A percentile compares a stretch with the other conserved stretches of the same genome.
Conservation (phyloP, 2,797 vertebrate species). For the Vultur gryphus region DNA sequence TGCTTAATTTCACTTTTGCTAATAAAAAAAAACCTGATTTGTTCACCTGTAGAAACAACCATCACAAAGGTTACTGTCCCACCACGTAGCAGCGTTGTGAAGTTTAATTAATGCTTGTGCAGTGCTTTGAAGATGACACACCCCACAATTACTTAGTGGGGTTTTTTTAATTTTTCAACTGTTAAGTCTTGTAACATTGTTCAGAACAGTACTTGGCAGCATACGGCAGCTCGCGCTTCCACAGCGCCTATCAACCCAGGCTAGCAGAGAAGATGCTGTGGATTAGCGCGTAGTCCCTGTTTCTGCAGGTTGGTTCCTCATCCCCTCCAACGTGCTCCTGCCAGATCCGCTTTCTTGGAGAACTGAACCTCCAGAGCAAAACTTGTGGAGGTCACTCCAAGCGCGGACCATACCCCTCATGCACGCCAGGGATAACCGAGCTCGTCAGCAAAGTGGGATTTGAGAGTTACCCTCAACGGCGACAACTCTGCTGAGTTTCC, state of each 20-base stretch:
- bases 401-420: rapidly evolving
- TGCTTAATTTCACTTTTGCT: neutral
- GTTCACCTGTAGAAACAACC: neutral
- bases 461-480: neutral
- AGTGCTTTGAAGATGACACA: neutral
- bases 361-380: neutral
- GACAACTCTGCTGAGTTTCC: rapidly evolving
- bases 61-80: neutral
- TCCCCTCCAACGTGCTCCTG: rapidly evolving
- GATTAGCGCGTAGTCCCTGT: rapidly evolving
- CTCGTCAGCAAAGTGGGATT: neutral
- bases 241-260: neutral
- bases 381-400: neutral
- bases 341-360: neutral
- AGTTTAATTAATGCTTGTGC: neutral
- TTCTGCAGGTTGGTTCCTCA: neutral
- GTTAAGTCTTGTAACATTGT: neutral
- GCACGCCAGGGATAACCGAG: rapidly evolving
- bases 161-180: neutral
- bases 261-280: neutral
- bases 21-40: neutral
- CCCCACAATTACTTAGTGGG: neutral
- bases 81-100: rapidly evolving
- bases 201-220: neutral
- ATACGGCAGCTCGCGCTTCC: rapidly evolving